These are phyloP conservation scores for Stenotaenia linearis DNA, from an alignment of 2,888 invertebrate species.

Conservation along the genomic window DNA sequence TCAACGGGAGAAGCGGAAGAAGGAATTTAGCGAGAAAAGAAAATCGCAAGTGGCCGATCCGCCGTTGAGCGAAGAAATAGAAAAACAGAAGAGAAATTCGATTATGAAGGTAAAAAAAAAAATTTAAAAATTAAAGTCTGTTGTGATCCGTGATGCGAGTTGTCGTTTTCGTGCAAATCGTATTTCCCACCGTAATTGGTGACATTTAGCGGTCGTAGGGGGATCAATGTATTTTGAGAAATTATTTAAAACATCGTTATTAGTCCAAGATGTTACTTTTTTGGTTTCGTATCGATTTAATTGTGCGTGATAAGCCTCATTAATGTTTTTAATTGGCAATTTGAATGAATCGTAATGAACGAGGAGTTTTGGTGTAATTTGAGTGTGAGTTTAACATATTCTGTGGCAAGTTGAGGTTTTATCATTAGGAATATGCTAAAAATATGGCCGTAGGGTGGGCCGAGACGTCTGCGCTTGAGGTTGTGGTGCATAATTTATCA, in stretches of 20 bases:
- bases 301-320: too few relatives aligned
- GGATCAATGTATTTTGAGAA: too few relatives aligned
- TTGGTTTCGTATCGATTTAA: too few relatives aligned
- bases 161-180: conserved; percentile 16
- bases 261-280: too few relatives aligned
- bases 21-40: conserved; percentile 36
- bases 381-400: neutral
- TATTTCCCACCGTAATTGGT: conserved; percentile 28
- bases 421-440: neutral
- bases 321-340: conserved; percentile 19
- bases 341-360: neutral
- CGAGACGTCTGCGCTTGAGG: neutral
- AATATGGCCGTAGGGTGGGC: neutral
- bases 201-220: conserved; percentile 16
- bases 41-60: conserved; percentile 32
- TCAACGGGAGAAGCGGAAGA: conserved; percentile 35
- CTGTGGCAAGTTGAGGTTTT: neutral
- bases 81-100: conserved; percentile 72
- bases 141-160: neutral
- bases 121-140: neutral
- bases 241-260: too few relatives aligned
- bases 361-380: neutral
- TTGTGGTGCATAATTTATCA: conserved; percentile 18
- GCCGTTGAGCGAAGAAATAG: conserved; percentile 67
- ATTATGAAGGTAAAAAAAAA: conserved; percentile 65